Base-by-base conservation (phyloP, 2,797 vertebrate genomes). In the Momotus momota region DNA sequence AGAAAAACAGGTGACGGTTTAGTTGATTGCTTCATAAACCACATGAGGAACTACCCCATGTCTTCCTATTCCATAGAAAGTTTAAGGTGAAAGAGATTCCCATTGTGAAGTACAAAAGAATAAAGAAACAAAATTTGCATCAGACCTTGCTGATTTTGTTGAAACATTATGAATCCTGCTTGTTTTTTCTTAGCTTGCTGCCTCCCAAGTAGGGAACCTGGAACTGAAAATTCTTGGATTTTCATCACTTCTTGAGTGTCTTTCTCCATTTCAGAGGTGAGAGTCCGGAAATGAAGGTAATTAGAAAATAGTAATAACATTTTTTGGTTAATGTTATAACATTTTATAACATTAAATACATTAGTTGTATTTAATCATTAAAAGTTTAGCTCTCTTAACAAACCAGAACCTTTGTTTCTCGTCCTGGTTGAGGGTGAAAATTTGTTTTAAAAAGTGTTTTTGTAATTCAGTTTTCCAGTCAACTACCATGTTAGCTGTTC, bases 121-220 rank as follows among this genome's bases (percentile, higher is more conserved):
- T n/a, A 83, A 91, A 83, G 40, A 81, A 69, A 40, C 12, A 83
- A 84, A 86, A 51, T 77, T 73, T 94, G 45, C 72, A 84, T 88
- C 62, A 84, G 46, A 93, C 62, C 31, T 88, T 91, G 72, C 70
- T 66, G 51, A 88, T 88, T 94, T 94, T 9, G 2, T 94, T 49
- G 73, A 79, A 90, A 66, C 4, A 7, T 85, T 92, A 38, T 40
- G 66, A 91, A 90, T 88, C 35, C 46, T 93, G 29, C 14, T 26
- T 86, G 27, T 0, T 25, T 94, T 86, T 77, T 78, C 74, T 69
- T 75, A 83, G 33, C 19, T 83, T 89, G 11, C 41, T 86, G 5
- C 58, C 23, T 92, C 40, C 20, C 60, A 83, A 46, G 48, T 40
- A 84, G 22, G 6, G 55, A 90, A 79, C 14, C 6, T 55, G 33